A percentile compares a stretch with the other conserved stretches of the same genome.
These are phyloP conservation scores for Homarus gammarus DNA, from an alignment of 2,888 invertebrate species.

Conservation along the genomic window DNA sequence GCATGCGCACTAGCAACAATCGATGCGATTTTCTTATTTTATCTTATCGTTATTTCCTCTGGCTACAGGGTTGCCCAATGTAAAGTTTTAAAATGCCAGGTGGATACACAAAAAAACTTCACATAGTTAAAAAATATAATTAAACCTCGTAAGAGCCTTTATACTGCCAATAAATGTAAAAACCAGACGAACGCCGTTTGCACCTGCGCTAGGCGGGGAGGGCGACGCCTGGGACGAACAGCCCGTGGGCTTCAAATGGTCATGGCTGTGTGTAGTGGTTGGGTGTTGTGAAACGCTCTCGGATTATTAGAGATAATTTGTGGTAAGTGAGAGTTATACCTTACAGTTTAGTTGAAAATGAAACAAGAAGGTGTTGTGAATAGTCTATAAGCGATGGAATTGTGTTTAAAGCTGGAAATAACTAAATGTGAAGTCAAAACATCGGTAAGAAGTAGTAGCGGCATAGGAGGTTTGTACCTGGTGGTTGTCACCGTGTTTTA, in stretches of 20 bases:
- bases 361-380: background rate
- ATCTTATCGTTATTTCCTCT: conserved; percentile 66
- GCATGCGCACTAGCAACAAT: conserved; percentile 70
- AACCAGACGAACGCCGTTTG: conserved; percentile 18
- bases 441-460: conserved; percentile 28
- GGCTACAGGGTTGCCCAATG: conserved; percentile 43
- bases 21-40: conserved; percentile 63
- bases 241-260: conserved; percentile 65
- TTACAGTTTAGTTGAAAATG: conserved; percentile 13
- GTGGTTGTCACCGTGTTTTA: conserved; percentile 60
- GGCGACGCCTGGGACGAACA: conserved; percentile 47
- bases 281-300: conserved; percentile 64
- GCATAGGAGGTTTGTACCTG: conserved; percentile 47
- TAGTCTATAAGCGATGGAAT: conserved; percentile 16
- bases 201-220: conserved; percentile 61
- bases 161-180: background rate
- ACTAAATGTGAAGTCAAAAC: conserved; percentile 36
- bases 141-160: background rate
- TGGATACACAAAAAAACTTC: conserved; percentile 3
- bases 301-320: conserved; percentile 52
- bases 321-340: conserved; percentile 42
- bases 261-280: conserved; percentile 61
- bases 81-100: background rate
- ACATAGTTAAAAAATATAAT: background rate
- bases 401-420: background rate